phyloP scores from a whole-genome alignment of 1,140 invertebrate genomes.

The Macrosteles quadrilineatus region DNA sequence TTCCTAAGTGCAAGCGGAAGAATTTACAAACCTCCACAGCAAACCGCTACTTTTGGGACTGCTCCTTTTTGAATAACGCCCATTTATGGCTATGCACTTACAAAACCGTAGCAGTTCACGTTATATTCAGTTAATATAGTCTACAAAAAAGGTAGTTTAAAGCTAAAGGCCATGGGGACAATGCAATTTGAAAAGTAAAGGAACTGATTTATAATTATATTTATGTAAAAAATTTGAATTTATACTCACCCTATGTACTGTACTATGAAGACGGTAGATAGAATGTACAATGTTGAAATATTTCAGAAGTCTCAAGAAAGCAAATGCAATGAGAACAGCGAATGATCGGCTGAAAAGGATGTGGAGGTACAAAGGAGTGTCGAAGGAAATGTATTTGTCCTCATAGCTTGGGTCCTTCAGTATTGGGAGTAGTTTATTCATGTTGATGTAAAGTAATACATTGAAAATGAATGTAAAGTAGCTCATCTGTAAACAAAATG shows the following conservation, averaged over 20 bases:
- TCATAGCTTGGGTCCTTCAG: background rate
- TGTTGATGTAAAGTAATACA: background rate
- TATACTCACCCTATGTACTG: slow-evolving; percentile 54
- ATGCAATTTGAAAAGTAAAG: too few species aligned
- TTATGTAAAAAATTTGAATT: too few species aligned
- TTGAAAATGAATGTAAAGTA: background rate
- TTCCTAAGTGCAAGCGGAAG: too few species aligned
- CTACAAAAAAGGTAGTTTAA: too few species aligned
- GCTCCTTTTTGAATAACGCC: too few species aligned
- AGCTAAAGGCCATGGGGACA: too few species aligned
- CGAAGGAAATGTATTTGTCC: slow-evolving; percentile 5
- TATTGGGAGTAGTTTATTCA: background rate
- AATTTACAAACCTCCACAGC: too few species aligned
- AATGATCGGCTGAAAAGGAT: background rate
- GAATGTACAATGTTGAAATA: slow-evolving; percentile 10
- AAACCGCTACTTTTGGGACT: too few species aligned
- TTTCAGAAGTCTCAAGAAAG: slow-evolving; percentile 6
- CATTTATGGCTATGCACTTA: too few species aligned
- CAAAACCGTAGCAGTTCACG: too few species aligned
- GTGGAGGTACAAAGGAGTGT: background rate
- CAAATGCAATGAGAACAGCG: slow-evolving; percentile 12
- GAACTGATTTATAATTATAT: too few species aligned
- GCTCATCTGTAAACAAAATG: background rate
- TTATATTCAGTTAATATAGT: too few species aligned
- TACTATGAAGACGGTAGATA: slow-evolving; percentile 9